These are phyloP conservation scores for Drymonia ruficornis DNA, from an alignment of 2,888 invertebrate genomes.

Conservation along the genomic window DNA sequence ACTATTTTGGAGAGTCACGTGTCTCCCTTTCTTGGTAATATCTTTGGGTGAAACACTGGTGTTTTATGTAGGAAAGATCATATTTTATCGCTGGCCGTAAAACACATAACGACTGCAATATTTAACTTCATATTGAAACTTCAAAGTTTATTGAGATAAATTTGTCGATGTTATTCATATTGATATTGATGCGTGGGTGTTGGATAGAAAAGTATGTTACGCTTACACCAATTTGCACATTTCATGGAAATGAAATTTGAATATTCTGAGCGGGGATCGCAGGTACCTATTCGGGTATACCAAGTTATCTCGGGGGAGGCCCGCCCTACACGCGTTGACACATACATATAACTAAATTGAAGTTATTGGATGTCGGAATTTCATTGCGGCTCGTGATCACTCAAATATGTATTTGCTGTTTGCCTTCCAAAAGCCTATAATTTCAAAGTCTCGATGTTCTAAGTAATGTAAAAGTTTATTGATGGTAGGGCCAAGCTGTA, in stretches of 20 bases:
- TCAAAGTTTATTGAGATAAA: not conserved
- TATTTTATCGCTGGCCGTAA: not conserved
- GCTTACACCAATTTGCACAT: slow-evolving; percentile 59
- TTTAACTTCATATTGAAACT: not conserved
- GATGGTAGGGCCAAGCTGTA: no score
- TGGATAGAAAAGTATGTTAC: not conserved
- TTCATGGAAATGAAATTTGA: slow-evolving; percentile 63
- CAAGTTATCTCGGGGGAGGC: slow-evolving; percentile 25
- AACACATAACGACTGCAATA: not conserved
- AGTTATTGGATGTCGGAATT: slow-evolving; percentile 8
- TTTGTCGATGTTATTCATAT: slow-evolving; percentile 35
- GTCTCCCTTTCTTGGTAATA: no score
- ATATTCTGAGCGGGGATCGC: slow-evolving; percentile 47
- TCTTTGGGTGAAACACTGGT: not conserved
- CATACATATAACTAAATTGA: slow-evolving; percentile 18
- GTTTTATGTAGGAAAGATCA: not conserved
- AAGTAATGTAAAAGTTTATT: no score
- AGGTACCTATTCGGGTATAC: slow-evolving; percentile 31
- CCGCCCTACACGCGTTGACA: slow-evolving; percentile 24
- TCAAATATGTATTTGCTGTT: no score
- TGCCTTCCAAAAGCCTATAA: no score
- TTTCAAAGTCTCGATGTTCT: no score
- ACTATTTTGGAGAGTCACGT: no score
- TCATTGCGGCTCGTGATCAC: not conserved
- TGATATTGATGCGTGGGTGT: slow-evolving; percentile 20